phyloP scores from a whole-genome alignment of 1,140 invertebrate species.

The Nephila pilipes region DNA sequence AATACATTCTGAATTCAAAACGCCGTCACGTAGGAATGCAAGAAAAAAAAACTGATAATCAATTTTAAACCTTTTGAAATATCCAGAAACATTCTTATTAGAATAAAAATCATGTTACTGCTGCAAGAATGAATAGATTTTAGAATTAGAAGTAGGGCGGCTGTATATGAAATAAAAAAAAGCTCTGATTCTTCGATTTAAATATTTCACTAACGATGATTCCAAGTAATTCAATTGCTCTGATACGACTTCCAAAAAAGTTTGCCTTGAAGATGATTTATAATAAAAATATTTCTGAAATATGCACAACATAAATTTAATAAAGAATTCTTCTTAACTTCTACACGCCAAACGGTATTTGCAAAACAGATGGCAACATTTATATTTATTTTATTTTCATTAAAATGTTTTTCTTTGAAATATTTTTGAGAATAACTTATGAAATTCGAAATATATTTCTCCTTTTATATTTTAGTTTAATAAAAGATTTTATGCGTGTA shows the following conservation, averaged over 20 bases:
- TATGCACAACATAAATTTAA: not conserved
- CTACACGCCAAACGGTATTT: not conserved
- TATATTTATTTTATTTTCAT: not conserved
- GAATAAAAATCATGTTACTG: not conserved
- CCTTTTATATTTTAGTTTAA: no score
- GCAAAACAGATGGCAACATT: not conserved
- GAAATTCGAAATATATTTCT: no score
- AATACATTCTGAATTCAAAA: not conserved
- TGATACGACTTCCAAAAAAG: not conserved
- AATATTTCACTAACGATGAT: conserved; percentile 13
- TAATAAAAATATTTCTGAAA: conserved; percentile 18
- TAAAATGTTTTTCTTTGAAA: not conserved
- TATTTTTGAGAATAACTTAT: not conserved
- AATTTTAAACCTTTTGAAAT: not conserved
- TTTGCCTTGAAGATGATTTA: conserved; percentile 2
- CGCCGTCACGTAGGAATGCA: not conserved
- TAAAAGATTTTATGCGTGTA: no score
- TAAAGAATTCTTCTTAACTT: not conserved
- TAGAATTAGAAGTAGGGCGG: not conserved
- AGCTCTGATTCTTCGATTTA: not conserved
- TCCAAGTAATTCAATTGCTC: conserved; percentile 4
- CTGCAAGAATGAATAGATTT: not conserved
- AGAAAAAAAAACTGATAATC: not conserved
- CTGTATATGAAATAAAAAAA: not conserved
- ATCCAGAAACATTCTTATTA: not conserved